Evolutionary conservation across 2,797 vertebrate genomes (phyloP).

Genomic region (Babyrousa celebensis): DNA sequence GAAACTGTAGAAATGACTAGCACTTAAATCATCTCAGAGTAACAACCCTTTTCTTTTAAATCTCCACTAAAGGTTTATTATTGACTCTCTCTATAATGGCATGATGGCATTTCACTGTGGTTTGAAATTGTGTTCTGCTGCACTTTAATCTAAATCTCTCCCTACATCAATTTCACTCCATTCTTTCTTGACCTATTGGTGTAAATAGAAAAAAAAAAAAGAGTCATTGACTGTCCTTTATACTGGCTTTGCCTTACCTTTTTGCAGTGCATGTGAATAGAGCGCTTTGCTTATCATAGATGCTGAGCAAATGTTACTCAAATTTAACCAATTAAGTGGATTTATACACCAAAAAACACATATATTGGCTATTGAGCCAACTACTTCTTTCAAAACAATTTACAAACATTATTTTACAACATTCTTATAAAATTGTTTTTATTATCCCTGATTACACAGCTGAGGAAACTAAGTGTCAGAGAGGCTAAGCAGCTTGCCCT

Average conservation of each 20-base stretch:
- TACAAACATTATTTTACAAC: conserved; percentile 36
- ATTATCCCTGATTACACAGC: conserved; percentile 17
- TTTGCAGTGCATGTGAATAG: not conserved
- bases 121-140: conserved; percentile 58
- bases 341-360: not conserved
- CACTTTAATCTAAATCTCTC: conserved; percentile 46
- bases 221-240: conserved; percentile 13
- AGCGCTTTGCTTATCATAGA: conserved; percentile 45
- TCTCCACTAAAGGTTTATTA: conserved; percentile 40
- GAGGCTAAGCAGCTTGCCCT: conserved; percentile 22
- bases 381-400: conserved; percentile 38
- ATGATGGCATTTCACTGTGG: conserved; percentile 12
- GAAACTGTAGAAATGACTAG: conserved; percentile 36
- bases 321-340: not conserved
- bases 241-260: conserved; percentile 33
- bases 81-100: conserved; percentile 38
- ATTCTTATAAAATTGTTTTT: conserved; percentile 64
- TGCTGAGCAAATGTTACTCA: conserved; percentile 22
- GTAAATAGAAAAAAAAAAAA: conserved; percentile 28
- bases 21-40: conserved; percentile 60
- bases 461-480: conserved; percentile 61
- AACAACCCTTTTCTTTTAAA: conserved; percentile 33
- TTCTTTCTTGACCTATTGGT: conserved; percentile 58
- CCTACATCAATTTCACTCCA: not conserved
- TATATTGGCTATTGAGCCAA: not conserved